Conservation (phyloP, 2,113 vertebrate species). For the Strigops habroptila region DNA sequence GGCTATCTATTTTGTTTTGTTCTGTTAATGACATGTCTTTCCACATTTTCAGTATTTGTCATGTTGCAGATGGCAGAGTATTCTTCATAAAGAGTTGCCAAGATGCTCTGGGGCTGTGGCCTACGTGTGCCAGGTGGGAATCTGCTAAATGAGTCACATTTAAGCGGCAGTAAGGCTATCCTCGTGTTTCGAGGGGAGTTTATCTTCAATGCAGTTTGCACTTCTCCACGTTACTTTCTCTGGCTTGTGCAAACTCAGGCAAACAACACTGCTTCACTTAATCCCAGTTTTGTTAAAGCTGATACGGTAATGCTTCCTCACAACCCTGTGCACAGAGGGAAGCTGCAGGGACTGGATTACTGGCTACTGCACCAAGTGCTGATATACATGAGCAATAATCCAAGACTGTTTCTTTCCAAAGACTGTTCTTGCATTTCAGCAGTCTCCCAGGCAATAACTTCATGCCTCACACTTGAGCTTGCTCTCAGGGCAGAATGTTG, state of each 20-base stretch:
- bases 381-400: not conserved
- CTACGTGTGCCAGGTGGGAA: not conserved
- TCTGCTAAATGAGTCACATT: not conserved
- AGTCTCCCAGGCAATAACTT: not conserved
- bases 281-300: not conserved
- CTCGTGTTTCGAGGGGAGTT: not conserved
- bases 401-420: not conserved
- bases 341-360: not conserved
- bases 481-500: not conserved
- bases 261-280: not conserved
- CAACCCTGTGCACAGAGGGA: rapidly evolving
- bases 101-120: not conserved
- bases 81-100: not conserved
- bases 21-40: not conserved
- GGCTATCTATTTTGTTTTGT: not conserved
- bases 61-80: not conserved
- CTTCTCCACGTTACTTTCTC: not conserved
- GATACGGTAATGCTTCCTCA: not conserved
- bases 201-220: not conserved
- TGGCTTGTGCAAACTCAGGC: not conserved
- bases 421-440: not conserved
- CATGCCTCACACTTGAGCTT: not conserved
- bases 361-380: not conserved
- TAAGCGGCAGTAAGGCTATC: not conserved
- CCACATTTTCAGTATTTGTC: not conserved